phyloP scores from a whole-genome alignment of 1,140 invertebrate species.

The Leptinotarsa lineolata region DNA sequence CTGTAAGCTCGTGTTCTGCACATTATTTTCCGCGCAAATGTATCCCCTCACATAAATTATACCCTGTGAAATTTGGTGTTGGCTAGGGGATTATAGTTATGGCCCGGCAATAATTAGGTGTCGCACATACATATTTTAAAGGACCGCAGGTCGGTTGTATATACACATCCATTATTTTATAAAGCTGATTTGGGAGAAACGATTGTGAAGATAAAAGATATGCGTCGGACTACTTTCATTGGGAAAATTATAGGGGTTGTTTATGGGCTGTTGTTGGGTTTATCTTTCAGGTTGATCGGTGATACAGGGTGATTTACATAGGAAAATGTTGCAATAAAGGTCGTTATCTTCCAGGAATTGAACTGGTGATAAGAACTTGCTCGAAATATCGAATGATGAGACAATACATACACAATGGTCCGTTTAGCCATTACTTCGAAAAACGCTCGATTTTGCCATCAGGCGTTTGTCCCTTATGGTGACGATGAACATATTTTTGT shows the following conservation, averaged over 20 bases:
- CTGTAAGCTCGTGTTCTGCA: no score
- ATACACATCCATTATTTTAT: not conserved
- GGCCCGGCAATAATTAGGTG: not conserved
- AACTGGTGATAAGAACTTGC: no score
- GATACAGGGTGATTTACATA: not conserved
- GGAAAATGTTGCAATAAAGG: not conserved
- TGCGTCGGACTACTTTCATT: not conserved
- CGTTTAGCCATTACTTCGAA: no score
- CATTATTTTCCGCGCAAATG: slow-evolving; percentile 4
- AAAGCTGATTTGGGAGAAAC: not conserved
- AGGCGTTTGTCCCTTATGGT: no score
- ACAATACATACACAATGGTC: no score
- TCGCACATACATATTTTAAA: not conserved
- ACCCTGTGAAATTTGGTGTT: not conserved
- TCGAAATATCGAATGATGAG: no score
- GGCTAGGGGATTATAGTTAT: not conserved
- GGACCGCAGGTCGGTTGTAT: not conserved
- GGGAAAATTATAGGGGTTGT: not conserved
- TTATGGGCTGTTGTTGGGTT: not conserved
- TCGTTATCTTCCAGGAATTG: not conserved
- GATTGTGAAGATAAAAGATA: slow-evolving; percentile 3
- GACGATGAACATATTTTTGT: no score
- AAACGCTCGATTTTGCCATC: no score
- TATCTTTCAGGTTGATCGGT: not conserved
- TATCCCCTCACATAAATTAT: not conserved